Evolutionary conservation across 1,140 invertebrate species (phyloP).

Genomic region (Drosophila nigrodunni): DNA sequence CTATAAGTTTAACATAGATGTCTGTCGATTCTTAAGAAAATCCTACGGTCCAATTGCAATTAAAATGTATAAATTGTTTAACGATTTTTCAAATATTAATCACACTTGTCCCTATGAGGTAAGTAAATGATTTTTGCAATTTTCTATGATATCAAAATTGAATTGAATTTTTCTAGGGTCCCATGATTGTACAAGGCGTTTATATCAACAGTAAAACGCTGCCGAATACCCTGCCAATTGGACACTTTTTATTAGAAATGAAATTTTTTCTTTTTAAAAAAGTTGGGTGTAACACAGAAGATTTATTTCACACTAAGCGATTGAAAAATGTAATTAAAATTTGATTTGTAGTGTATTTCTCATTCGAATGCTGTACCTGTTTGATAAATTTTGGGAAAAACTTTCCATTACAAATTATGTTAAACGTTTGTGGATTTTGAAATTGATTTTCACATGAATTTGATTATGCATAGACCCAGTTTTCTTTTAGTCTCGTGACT

Average conservation of each 20-base stretch:
- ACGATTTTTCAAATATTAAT: conserved; percentile 40
- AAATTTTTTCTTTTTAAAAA: conserved; percentile 15
- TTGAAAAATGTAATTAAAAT: not conserved
- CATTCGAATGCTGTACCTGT: no score
- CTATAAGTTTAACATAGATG: not conserved
- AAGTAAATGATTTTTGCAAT: not conserved
- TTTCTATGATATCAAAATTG: not conserved
- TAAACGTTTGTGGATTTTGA: conserved; percentile 24
- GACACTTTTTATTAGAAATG: conserved; percentile 20
- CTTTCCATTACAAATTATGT: not conserved
- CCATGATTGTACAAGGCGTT: conserved; percentile 23
- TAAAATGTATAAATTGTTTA: conserved; percentile 15
- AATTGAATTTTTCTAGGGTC: conserved; percentile 17
- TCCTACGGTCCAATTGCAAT: conserved; percentile 13
- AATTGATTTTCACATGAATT: conserved; percentile 46
- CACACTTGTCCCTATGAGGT: conserved; percentile 43
- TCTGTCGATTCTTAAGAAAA: conserved; percentile 13
- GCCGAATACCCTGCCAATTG: conserved; percentile 13
- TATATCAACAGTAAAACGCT: conserved; percentile 6
- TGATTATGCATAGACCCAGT: conserved; percentile 58
- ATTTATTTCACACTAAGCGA: conserved; percentile 6
- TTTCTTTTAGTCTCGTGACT: conserved; percentile 36
- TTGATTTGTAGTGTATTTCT: no score
- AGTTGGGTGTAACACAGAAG: conserved; percentile 15
- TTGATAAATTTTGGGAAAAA: not conserved